Conservation (phyloP, 2,888 invertebrate genomes). For the Mylabris sibirica region DNA sequence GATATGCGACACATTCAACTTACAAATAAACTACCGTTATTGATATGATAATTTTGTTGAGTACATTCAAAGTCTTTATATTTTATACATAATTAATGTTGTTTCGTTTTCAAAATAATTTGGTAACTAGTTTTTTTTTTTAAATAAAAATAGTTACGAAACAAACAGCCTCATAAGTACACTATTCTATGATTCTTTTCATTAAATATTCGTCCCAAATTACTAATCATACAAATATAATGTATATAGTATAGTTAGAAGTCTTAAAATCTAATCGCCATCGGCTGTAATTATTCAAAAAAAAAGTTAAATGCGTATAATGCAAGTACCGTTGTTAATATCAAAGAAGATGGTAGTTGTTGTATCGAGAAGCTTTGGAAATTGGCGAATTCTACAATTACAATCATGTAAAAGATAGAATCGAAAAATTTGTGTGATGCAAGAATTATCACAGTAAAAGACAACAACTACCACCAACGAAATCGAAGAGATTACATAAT, state of each 20-base stretch:
- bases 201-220: constrained; percentile 25
- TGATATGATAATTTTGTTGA: constrained; percentile 30
- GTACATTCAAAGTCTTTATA: constrained; percentile 28
- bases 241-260: constrained; percentile 20
- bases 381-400: neutral
- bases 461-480: neutral
- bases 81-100: too few relatives aligned
- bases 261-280: constrained; percentile 28
- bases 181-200: constrained; percentile 29
- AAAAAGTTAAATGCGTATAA: constrained; percentile 27
- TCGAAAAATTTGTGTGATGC: neutral
- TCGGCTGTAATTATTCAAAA: constrained; percentile 30
- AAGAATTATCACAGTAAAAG: constrained; percentile 7
- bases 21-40: constrained; percentile 35
- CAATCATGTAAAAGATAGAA: neutral
- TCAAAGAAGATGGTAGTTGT: neutral
- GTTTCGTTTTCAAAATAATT: neutral
- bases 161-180: constrained; percentile 44
- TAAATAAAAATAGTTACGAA: constrained; percentile 21
- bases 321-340: constrained; percentile 21
- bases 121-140: constrained; percentile 5
- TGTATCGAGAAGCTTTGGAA: neutral
- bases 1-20: constrained; percentile 31
- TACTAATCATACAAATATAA: constrained; percentile 33
- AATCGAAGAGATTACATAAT: neutral